Base-by-base conservation (phyloP, 2,113 vertebrate genomes). In the Triplophysa tibetana region DNA sequence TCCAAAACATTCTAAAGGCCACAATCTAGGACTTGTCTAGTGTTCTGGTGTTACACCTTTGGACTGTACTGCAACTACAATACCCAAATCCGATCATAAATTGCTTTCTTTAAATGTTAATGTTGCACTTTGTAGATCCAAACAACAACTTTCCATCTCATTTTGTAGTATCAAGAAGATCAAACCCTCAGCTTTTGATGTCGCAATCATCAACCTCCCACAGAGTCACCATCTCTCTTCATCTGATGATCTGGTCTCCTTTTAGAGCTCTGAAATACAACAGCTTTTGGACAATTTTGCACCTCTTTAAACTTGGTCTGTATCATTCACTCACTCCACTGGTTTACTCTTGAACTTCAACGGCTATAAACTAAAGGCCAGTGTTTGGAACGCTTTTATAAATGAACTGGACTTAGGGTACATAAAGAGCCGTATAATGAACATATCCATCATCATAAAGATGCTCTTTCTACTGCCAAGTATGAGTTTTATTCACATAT, bases 201-300 rank as follows among this genome's bases (percentile, higher is more conserved):
- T 6, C 29, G 5, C 60, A 62, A 62, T 62, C 12, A 62, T 23
- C 1, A 12, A 62, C 23, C 5, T 29, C 3, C 60, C 60, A 62
- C 23, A 5, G 7, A 16, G 12, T 62, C 24, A 62, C 3, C 60
- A 62, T 26, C 23, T 29, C 4, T 3, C 60, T 26, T 62, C 60
- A 4, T 10, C 41, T 48, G 73, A 76, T 4, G 41, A 76, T 9
- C n/a, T 63, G 11, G 41, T 54, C 23, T 24, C 23, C 8, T 23
- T 24, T 48, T 63, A 76, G 21, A 63, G 64, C 14, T 24, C 10
- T 64, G 16, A 24, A 56, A 11, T 76, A 24, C 10, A 5, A 16
- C 17, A 60, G 16, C 10, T 76, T 8, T 48, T 77, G 10, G n/a
- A 77, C 63, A 38, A 29, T 29, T 16, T 56, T 66, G 75, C n/a